Base-by-base conservation (phyloP, 2,888 invertebrate genomes). In the Acleris sparsana region DNA sequence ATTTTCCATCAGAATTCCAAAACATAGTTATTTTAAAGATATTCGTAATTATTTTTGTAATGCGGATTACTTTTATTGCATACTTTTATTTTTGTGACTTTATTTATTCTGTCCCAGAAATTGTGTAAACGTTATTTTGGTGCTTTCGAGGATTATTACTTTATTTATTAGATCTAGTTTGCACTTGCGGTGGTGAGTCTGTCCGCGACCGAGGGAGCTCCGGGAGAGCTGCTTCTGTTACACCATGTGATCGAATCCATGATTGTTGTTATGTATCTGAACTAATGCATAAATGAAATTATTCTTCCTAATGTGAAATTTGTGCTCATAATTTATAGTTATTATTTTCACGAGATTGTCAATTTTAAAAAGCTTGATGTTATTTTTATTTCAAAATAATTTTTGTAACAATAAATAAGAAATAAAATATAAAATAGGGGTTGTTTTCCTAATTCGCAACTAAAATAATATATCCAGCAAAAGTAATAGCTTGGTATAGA, bases 291-390 rank as follows among this genome's bases (percentile, higher is more conserved):
- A 71, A 73, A 75, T 79, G 69, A 78, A 82, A 81, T 81, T 84
- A 83, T 84, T 86, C 85, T 87, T 88, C 85, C 83, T 82, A 83
- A 83, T 80, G 81, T 87, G 83, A 89, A 88, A 86, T 83, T 62
- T 87, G 83, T 89, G 92, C 90, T 92, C 90, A 89, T 88, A 85
- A 88, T 85, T 86, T 87, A 85, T 87, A 76, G 78, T 55, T 84
- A 84, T 87, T 80, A 84, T 87, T 89, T 90, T 80, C 84, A 84
- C 82, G 82, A 87, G 81, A 79, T 83, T 87, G 91, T 90, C 90
- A 90, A 90, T 92, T 92, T 89, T 86, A 82, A 87, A 33, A 88
- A 82, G 89, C 91, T 92, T 91, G 85, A 90, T 91, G 91, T 90
- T 91, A 89, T 85, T 90, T 89, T 92, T 87, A 89, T 88, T 92